Evolutionary conservation across 2,888 invertebrate species (phyloP).

Genomic region (Melanchra persicariae): DNA sequence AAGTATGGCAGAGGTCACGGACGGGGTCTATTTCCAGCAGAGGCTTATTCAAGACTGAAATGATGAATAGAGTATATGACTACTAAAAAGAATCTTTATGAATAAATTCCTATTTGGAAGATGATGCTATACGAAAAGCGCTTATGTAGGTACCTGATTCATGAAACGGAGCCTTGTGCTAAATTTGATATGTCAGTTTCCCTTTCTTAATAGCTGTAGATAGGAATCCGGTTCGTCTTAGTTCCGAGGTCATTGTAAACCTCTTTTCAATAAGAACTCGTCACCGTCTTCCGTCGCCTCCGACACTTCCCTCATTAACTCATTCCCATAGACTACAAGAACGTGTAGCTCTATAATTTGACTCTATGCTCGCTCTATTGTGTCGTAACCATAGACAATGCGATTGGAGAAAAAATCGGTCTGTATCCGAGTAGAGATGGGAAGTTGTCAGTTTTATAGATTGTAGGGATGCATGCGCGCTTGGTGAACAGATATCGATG

Average conservation of each 20-base stretch:
- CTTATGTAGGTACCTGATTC: no score
- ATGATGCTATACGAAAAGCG: no score
- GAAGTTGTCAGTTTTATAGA: slow-evolving; percentile 40
- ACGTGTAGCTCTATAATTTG: slow-evolving; percentile 49
- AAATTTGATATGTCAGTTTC: no score
- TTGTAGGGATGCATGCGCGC: background rate
- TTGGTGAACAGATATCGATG: slow-evolving; percentile 20
- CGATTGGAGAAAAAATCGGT: slow-evolving; percentile 35
- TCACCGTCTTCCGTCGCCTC: background rate
- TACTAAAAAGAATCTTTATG: no score
- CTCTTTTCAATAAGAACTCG: background rate
- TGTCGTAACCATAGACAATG: slow-evolving; percentile 58
- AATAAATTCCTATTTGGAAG: no score
- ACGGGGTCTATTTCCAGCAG: no score
- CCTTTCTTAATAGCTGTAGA: no score
- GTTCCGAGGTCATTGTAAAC: background rate
- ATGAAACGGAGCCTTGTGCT: no score
- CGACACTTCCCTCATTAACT: slow-evolving; percentile 22
- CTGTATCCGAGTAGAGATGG: slow-evolving; percentile 42
- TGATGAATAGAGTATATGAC: no score
- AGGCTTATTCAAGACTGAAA: no score
- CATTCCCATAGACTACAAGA: slow-evolving; percentile 55
- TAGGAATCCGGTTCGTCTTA: background rate
- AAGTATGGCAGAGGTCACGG: no score
- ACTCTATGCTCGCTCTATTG: slow-evolving; percentile 49